Base-by-base conservation (phyloP, 2,113 vertebrate species). In the Harpagus bidentatus region DNA sequence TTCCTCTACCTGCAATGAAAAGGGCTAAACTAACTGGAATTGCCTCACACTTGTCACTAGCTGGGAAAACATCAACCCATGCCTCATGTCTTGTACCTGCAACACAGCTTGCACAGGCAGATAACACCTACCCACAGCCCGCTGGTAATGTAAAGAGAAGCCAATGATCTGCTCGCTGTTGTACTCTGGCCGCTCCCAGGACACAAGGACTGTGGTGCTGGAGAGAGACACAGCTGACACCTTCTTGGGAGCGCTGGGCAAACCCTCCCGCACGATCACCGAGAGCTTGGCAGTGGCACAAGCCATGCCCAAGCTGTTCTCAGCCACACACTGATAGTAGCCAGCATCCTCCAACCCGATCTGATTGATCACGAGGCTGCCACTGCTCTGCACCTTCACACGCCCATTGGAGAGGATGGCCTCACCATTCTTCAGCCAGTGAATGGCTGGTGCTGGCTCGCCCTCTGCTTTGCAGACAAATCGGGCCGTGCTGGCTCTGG, bases 161-260 rank as follows among this genome's bases (percentile, higher is more conserved):
- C 99, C 99, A 2, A 99, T 99, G 96, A 99, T 99, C 97, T 99
- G 99, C 89, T 99, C 99, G 3, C 99, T 98, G 98, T 99, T 99
- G 98, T 98, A 96, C 91, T 99, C 99, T 0, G 99, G 99, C 50
- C 98, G 98, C 89, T 99, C 99, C 99, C 99, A 99, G 94, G 98
- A 98, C 84, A 99, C 98, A 14, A 99, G 95, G 77, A 99, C 98
- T 0, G 98, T 97, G 32, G 98, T 99, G 98, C 99, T 99, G 97
- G 99, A 99, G 83, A 98, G 98, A 28, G 99, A 98, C 7, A 97
- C 97, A 8, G 98, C 99, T 0, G 98, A 98, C 58, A 99, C 98
- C 32, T 97, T 98, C 65, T 98, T 99, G 5, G 99, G 99, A n/a
- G 99, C 98, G 8, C 99, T 99, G 83, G 99, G 99, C 79, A 99